Evolutionary conservation across 2,888 invertebrate genomes (phyloP).

Genomic region (Neria commutata): DNA sequence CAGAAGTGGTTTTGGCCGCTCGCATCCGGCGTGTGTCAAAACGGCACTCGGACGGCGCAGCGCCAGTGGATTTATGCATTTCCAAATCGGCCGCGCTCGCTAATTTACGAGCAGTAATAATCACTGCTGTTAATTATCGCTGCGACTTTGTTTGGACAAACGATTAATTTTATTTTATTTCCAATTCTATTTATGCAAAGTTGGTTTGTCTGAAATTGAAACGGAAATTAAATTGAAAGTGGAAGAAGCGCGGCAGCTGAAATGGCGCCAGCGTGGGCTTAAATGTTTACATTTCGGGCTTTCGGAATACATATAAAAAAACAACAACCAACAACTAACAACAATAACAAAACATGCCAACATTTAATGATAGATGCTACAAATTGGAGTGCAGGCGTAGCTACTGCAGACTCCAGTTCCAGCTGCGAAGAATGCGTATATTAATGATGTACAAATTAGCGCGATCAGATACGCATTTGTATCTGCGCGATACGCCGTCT

Average conservation of each 20-base stretch:
- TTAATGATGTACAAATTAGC: slow-evolving; percentile 49
- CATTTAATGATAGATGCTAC: neutral
- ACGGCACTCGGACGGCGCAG: slow-evolving; percentile 24
- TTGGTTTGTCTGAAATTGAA: slow-evolving; percentile 41
- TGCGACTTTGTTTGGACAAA: slow-evolving; percentile 36
- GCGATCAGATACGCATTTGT: slow-evolving; percentile 30
- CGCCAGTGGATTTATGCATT: slow-evolving; percentile 11
- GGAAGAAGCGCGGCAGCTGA: slow-evolving; percentile 24
- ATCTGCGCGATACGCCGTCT: slow-evolving; percentile 13
- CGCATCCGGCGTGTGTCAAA: slow-evolving; percentile 42
- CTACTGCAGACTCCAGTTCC: neutral
- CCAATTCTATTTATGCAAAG: slow-evolving; percentile 55
- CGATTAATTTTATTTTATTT: slow-evolving; percentile 36
- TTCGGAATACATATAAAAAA: too few relatives aligned
- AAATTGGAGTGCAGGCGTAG: neutral
- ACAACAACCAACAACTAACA: slow-evolving; percentile 1
- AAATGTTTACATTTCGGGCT: slow-evolving; percentile 49
- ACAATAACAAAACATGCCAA: neutral
- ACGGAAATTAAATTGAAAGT: slow-evolving; percentile 58
- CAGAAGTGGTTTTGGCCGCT: slow-evolving; percentile 14
- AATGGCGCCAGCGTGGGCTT: slow-evolving; percentile 56
- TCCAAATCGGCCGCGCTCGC: neutral
- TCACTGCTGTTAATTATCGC: slow-evolving; percentile 2
- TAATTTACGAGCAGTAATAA: slow-evolving; percentile 1
- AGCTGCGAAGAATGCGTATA: slow-evolving; percentile 37